These are phyloP conservation scores for Dynastes maya DNA, from an alignment of 2,888 invertebrate genomes.

Conservation along the genomic window DNA sequence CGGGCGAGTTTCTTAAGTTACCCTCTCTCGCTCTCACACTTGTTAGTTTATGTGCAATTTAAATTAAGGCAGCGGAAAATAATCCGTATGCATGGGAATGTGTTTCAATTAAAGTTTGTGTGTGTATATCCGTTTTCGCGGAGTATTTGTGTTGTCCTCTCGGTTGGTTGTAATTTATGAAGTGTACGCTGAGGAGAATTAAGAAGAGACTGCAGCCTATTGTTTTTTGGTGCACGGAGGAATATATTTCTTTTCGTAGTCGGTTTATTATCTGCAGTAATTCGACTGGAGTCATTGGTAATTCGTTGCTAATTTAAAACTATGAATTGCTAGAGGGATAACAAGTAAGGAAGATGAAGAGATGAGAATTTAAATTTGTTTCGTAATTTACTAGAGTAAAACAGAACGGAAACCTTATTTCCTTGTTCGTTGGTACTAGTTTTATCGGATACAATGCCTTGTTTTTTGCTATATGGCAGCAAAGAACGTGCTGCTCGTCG, in stretches of 20 bases:
- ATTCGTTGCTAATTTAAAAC: too few species aligned
- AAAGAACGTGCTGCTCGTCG: too few species aligned
- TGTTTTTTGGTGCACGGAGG: background rate
- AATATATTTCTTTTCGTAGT: background rate
- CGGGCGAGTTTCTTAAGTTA: slow-evolving; percentile 38
- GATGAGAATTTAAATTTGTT: too few species aligned
- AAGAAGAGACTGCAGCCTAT: slow-evolving; percentile 4
- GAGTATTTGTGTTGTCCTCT: slow-evolving; percentile 32
- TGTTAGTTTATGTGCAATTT: slow-evolving; percentile 47
- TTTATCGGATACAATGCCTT: too few species aligned
- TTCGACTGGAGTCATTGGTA: too few species aligned
- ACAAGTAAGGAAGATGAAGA: too few species aligned
- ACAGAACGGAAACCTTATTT: too few species aligned
- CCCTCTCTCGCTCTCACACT: slow-evolving; percentile 3
- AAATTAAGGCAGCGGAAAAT: slow-evolving; percentile 43
- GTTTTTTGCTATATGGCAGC: too few species aligned
- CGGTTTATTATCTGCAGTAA: background rate
- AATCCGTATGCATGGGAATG: slow-evolving; percentile 46
- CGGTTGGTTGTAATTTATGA: slow-evolving; percentile 34
- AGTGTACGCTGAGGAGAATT: background rate
- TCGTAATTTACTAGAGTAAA: too few species aligned
- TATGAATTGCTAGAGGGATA: too few species aligned
- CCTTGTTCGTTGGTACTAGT: too few species aligned
- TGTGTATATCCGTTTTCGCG: slow-evolving; percentile 9
- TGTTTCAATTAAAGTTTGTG: slow-evolving; percentile 44